Evolutionary conservation across 2,113 vertebrate genomes (phyloP), one percentile per base, ranked within the genome.

Genomic region (Amphiprion ocellaris): DNA sequence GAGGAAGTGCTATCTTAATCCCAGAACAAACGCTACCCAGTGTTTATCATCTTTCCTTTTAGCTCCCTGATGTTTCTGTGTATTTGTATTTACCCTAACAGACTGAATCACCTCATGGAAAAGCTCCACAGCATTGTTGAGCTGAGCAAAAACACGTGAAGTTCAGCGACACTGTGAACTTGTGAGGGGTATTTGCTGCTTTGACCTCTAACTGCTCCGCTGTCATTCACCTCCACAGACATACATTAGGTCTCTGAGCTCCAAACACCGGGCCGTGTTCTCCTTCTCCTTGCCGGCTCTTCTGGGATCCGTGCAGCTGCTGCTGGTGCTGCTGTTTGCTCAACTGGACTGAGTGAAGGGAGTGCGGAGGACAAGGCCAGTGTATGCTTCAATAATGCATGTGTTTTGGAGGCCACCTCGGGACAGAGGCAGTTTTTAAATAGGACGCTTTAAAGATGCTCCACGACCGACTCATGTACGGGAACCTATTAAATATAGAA

Each of bases 401-500:
- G 86, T 49, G 56, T 77, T 86, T 69, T 46, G 69, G 82, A 83
- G 90, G 91, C 75, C 78, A 90, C 79, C 86, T 69, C 58, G 80
- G 86, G 88, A 91, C 85, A 86, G 68, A 65, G 84, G 79, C 75
- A 72, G 8, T 86, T 91, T 91, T 90, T 81, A 88, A 83, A 89
- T 80, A 88, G 84, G 84, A 23, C 19, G 71, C 81, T 88, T 88
- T 71, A 72, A 81, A 90, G 79, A 89, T 83, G 62, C 81, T 90
- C 79, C 62, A 46, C 63, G 1, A 49, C 73, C 33, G 58, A 84
- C 80, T 90, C 86, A 69, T 90, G 85, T 89, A 89, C 87, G 77
- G 76, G 82, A 93, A 79, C 50, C 61, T 79, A 91, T 92, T 79
- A 93, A 94, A 94, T 89, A 92, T 93, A 79, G 82, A 93, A 85